A percentile compares a stretch with the other conserved stretches of the same genome.
These are phyloP conservation scores for Melanostoma mellinum DNA, from an alignment of 2,888 invertebrate species.

Conservation along the genomic window DNA sequence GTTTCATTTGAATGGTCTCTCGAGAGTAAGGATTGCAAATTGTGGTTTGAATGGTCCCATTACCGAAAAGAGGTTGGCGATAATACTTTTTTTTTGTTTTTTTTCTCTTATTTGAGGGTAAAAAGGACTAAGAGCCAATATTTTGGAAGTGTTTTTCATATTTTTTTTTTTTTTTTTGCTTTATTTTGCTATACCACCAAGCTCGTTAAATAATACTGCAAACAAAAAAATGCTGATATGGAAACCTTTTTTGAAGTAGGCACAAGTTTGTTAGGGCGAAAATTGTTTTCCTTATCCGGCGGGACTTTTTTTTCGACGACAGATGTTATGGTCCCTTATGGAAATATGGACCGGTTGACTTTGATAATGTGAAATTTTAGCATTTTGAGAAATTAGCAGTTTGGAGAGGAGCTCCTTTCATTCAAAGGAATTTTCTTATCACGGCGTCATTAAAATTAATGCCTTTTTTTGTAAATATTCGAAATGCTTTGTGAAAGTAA, in stretches of 20 bases:
- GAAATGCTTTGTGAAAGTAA: too few relatives aligned
- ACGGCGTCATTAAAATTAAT: too few relatives aligned
- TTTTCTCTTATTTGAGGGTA: not conserved
- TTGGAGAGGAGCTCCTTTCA: too few relatives aligned
- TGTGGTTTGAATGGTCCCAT: slow-evolving; percentile 46
- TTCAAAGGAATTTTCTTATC: too few relatives aligned
- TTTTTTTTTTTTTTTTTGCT: slow-evolving; percentile 20
- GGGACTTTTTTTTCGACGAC: not conserved
- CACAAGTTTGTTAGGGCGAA: not conserved
- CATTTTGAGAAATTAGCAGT: not conserved
- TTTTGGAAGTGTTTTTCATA: slow-evolving; percentile 40
- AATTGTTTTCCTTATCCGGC: not conserved
- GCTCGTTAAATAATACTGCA: not conserved
- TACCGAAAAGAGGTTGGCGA: slow-evolving; percentile 35
- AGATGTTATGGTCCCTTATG: not conserved
- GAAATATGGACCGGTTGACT: not conserved
- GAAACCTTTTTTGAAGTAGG: slow-evolving; percentile 10
- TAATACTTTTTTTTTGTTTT: slow-evolving; percentile 31
- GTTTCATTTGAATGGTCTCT: slow-evolving; percentile 29
- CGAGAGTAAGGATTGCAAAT: slow-evolving; percentile 27
- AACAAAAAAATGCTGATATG: slow-evolving; percentile 22
- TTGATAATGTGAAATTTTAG: not conserved
- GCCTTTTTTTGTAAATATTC: too few relatives aligned
- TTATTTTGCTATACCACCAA: not conserved
- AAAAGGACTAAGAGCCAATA: slow-evolving; percentile 21